Evolutionary conservation across 2,797 vertebrate species (phyloP), one percentile per base, ranked within the genome.

Genomic region (Myripristis murdjan): DNA sequence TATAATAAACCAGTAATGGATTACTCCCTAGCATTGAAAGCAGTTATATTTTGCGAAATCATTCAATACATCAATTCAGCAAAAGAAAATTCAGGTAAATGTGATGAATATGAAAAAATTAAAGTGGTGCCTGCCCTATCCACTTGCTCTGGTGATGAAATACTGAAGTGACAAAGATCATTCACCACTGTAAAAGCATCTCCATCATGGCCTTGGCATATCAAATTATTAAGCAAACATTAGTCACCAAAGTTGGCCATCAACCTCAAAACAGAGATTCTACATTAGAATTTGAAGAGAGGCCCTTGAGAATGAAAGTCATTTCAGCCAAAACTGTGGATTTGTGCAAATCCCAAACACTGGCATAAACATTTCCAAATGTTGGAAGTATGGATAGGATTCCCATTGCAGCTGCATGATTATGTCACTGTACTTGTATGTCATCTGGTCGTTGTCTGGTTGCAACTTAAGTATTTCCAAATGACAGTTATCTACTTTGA

Each of bases 41-140:
- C 20, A 15, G 31, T 18, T 39, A 73, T 26, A 49, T 53, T 31
- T 28, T 3, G 52, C 31, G 39, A 4, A 59, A 47, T 41, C 12
- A 41, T 37, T 6, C 14, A 53, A n/a, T n/a, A 53, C 51, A 53
- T 10, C 14, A 16, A 7, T 77, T 58, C 5, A 71, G 44, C 43
- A 9, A 62, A 73, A 70, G 15, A 56, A 48, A 51, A 55, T 15
- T 73, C 2, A 6, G 4, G 52, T 20, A 48, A 60, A 65, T 14
- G 6, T 4, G 5, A 78, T 58, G 46, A 56, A 60, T 51, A 47
- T 56, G 58, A 53, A 46, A 37, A 35, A 7, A 64, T 49, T 54
- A 11, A 52, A 70, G 86, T 90, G 91, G 86, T 90, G 60, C 87
- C 88, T 90, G 88, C 88, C 91, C 89, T 89, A 83, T 89, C 87